phyloP scores from a whole-genome alignment of 2,888 invertebrate genomes.

The Drosophila cracens region DNA sequence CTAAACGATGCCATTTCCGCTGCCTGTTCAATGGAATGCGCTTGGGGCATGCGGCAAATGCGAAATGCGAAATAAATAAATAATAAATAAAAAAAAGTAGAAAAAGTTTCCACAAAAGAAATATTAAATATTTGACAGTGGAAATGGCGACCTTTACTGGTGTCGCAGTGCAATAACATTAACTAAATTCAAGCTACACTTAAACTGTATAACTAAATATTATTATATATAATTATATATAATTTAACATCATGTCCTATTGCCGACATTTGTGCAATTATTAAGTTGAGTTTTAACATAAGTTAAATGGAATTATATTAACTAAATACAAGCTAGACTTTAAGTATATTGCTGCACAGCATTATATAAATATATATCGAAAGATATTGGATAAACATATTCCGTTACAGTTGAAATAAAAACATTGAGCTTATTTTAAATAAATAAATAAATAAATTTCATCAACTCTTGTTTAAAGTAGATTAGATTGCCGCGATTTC shows the following conservation, averaged over 20 bases:
- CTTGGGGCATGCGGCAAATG: constrained; percentile 29
- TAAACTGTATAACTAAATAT: neutral
- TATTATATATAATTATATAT: too few species aligned
- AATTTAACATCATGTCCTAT: too few species aligned
- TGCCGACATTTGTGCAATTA: too few species aligned
- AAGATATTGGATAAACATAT: neutral
- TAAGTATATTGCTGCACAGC: neutral
- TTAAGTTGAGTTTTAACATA: too few species aligned
- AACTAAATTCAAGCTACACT: neutral
- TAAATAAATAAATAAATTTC: too few species aligned
- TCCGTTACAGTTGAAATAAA: neutral
- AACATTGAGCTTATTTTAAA: neutral
- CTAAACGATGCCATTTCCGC: constrained; percentile 70
- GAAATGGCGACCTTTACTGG: constrained; percentile 5
- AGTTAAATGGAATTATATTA: neutral
- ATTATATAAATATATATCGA: too few species aligned
- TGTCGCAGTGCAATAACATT: neutral
- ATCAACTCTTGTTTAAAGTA: neutral
- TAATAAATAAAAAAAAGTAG: constrained; percentile 22
- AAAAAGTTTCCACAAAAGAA: constrained; percentile 10
- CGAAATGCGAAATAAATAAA: constrained; percentile 8
- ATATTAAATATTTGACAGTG: constrained; percentile 44
- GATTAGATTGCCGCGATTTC: neutral
- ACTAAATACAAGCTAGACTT: neutral
- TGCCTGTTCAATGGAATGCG: constrained; percentile 50